phyloP scores from a whole-genome alignment of 2,888 invertebrate species.

The Caenorhabditis uteleia region DNA sequence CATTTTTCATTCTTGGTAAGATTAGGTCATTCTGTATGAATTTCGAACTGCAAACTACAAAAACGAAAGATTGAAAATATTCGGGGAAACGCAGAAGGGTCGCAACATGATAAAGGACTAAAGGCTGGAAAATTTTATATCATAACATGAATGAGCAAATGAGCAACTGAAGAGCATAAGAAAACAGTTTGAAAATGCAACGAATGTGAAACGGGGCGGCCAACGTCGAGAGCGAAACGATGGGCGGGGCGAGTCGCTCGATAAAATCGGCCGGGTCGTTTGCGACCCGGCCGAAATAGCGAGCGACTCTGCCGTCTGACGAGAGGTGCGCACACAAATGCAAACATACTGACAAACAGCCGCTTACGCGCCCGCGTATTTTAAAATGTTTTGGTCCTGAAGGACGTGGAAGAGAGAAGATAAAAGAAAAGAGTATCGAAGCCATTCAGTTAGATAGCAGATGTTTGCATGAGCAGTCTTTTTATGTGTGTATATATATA shows the following conservation, averaged over 20 bases:
- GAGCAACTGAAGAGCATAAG: slow-evolving; percentile 10
- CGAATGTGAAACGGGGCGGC: not conserved
- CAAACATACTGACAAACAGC: slow-evolving; percentile 24
- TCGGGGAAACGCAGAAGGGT: too few relatives aligned
- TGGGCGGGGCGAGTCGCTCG: slow-evolving; percentile 32
- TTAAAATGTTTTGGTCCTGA: slow-evolving; percentile 30
- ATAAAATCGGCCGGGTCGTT: slow-evolving; percentile 21
- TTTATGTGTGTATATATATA: too few relatives aligned
- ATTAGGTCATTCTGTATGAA: too few relatives aligned
- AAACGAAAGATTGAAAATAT: too few relatives aligned
- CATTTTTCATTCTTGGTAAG: too few relatives aligned
- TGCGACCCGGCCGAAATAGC: slow-evolving; percentile 21
- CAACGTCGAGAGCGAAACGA: not conserved
- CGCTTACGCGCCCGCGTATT: slow-evolving; percentile 39
- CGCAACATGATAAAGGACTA: too few relatives aligned
- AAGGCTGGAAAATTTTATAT: too few relatives aligned
- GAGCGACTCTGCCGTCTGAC: slow-evolving; percentile 31
- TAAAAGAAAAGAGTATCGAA: slow-evolving; percentile 4
- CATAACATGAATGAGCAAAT: not conserved
- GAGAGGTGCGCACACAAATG: slow-evolving; percentile 22
- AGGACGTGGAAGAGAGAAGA: slow-evolving; percentile 3
- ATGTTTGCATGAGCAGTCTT: too few relatives aligned
- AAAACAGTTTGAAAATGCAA: slow-evolving; percentile 29
- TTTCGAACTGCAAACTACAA: too few relatives aligned
- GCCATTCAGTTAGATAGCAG: too few relatives aligned